Conservation (phyloP, 2,113 vertebrate species). For the Grus americana region DNA sequence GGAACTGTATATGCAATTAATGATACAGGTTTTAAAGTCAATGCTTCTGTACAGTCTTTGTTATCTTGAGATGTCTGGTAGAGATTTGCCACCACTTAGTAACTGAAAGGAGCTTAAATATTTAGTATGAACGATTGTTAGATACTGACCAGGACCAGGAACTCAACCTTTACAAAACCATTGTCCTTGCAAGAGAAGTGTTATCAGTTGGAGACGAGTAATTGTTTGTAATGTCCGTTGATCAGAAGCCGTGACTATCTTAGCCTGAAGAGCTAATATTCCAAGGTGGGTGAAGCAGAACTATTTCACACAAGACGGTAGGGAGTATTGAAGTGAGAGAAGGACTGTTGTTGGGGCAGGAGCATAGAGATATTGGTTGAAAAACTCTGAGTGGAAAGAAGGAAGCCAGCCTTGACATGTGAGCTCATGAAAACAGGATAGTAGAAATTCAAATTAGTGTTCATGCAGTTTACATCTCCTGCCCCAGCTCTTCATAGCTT, state of each 20-base stretch:
- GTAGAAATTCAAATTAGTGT: neutral
- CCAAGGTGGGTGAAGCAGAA: neutral
- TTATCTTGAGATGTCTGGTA: neutral
- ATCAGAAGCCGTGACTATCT: neutral
- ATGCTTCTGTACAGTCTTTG: fast-evolving
- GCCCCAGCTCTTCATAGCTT: neutral
- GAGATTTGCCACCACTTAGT: neutral
- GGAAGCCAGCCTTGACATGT: neutral
- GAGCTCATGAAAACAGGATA: neutral
- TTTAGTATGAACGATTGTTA: neutral
- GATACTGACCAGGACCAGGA: neutral
- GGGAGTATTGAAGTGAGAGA: neutral
- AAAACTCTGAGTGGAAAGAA: neutral
- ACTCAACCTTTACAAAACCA: neutral
- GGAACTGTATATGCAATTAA: neutral
- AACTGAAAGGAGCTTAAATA: neutral
- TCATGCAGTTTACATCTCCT: neutral
- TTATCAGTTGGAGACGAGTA: neutral
- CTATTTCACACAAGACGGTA: neutral
- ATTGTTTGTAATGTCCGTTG: neutral
- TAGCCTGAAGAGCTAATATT: neutral
- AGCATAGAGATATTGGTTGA: neutral
- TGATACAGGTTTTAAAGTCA: neutral
- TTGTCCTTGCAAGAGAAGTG: neutral
- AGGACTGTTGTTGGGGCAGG: neutral